Evolutionary conservation across 2,113 vertebrate genomes (phyloP), one percentile per base, ranked within the genome.

Genomic region (Channa argus): DNA sequence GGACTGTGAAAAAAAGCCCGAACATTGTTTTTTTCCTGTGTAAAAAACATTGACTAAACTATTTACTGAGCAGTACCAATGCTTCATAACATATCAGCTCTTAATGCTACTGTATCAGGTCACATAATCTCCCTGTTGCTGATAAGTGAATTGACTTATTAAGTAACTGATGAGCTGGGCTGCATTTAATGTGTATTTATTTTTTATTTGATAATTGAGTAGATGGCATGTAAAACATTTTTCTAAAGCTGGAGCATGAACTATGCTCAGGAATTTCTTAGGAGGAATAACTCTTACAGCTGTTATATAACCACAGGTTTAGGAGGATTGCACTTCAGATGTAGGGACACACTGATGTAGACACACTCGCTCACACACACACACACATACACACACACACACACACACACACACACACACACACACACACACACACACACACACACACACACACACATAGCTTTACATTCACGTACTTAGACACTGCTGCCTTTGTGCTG

Each of bases 401-500:
- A 52, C 15, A 36, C 33, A 63, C 45, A 36, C 41, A 36, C 11
- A 62, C 12, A 63, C 11, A 10, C 37, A 39, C 13, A 58, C 38
- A 38, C 34, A 14, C 52, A 38, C 34, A 8, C 5, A 39, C 24
- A 9, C 12, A 39, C 39, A 5, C 7, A 10, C 24, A 10, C 62
- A 56, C 39, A 39, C 39, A 45, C 41, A 41, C 13, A 37, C 79
- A 60, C 82, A 73, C 64, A 67, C 70, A 70, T 64, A 73, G 71
- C 54, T 85, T 76, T 82, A 80, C 37, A 24, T 74, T 71, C 67
- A 82, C 12, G 55, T 81, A 75, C 65, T 72, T 55, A 5, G 49
- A 46, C 79, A 86, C 77, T 89, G 85, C 67, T 37, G 69, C 74
- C 90, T 88, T 89, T 91, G 87, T 87, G 79, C 71, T 11, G 34